Evolutionary conservation across 2,113 vertebrate genomes (phyloP), one percentile per base, ranked within the genome.

Genomic region (Sceloporus tristichus): DNA sequence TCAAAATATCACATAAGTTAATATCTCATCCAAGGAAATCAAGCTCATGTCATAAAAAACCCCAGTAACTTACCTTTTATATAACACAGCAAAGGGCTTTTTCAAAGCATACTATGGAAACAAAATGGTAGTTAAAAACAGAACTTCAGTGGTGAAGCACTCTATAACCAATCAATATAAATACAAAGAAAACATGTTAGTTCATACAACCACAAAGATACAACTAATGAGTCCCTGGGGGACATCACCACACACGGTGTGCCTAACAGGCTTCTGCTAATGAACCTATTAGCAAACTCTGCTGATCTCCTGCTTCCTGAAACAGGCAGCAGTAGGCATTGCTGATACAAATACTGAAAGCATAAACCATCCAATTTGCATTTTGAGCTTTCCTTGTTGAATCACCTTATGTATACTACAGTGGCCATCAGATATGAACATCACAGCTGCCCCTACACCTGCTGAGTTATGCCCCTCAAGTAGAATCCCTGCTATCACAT

Each of bases 1-100:
- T 11, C 29, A 84, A 65, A 34, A 82, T 70, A 16, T 42, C 62
- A 70, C 27, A 25, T 38, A 79, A 13, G 13, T 66, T 53, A 9
- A n/a, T 16, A 38, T 62, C 71, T 79, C 59, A 81, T 90, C 38
- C 13, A 1, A 3, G 18, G 77, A 92, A 91, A 94, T 48, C 0
- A 5, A 62, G 59, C 59, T 62, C 16, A 38, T 62, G 66, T 81
- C 54, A 81, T 13, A 74, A 92, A 91, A 94, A 56, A 34, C 34
- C 34, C 34, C 34, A 0, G 4, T 73, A 19, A 97, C 98, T 98
- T 97, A 99, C 99, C 97, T 99, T 93, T 98, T 99, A 96, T 98
- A 99, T 1, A 99, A 92, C 13, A 99, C 96, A 19, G 98, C 98
- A 89, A 97, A 98, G 2, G 98, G 98, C 85, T 99, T 99, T 96